Conservation (phyloP, 1,140 invertebrate genomes). For the Drosophila teissieri region DNA sequence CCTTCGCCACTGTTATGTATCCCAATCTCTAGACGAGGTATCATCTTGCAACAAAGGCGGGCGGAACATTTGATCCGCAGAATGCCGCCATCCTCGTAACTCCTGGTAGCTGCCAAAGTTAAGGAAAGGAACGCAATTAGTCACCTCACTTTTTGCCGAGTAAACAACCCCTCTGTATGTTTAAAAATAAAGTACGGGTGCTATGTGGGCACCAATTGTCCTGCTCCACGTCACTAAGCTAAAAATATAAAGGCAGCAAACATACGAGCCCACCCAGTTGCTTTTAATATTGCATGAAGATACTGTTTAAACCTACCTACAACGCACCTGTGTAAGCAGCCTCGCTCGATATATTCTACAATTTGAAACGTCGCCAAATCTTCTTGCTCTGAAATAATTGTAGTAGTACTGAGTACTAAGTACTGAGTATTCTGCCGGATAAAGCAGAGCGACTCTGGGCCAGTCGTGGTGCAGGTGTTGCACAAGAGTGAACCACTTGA, state of each 20-base stretch:
- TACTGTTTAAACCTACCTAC: no score
- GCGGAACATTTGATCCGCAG: not conserved
- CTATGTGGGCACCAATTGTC: not conserved
- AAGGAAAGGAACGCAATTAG: not conserved
- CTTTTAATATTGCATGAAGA: no score
- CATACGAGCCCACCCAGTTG: no score
- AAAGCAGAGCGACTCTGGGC: not conserved
- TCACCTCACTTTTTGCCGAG: not conserved
- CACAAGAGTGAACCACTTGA: not conserved
- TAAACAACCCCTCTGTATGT: constrained; percentile 15
- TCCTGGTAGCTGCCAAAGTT: not conserved
- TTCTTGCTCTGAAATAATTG: not conserved
- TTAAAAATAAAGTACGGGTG: not conserved
- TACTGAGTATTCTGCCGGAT: not conserved
- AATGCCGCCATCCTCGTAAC: constrained; percentile 4
- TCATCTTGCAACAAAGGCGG: not conserved
- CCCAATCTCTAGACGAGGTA: not conserved
- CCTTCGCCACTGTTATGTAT: constrained; percentile 14
- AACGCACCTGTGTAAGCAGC: no score
- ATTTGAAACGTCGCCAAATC: not conserved
- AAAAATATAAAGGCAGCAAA: not conserved
- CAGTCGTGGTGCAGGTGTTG: not conserved
- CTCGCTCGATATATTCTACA: no score
- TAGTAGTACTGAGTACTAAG: no score
- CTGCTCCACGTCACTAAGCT: not conserved